Evolutionary conservation across 2,888 invertebrate species (phyloP).

Genomic region (Drosophila formosana): DNA sequence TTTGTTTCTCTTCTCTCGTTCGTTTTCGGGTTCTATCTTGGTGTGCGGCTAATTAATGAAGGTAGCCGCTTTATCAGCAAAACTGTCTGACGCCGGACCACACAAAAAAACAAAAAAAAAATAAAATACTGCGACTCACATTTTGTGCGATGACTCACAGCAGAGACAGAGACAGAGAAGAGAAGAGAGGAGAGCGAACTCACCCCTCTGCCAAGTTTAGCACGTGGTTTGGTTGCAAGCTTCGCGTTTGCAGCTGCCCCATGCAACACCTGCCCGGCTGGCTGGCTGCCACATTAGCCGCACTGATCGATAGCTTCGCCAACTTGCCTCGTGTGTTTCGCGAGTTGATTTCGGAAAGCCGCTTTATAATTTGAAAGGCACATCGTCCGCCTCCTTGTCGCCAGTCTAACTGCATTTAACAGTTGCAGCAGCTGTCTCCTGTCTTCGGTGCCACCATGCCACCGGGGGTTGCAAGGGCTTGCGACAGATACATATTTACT

Average conservation of each 20-base stretch:
- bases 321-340: slow-evolving; percentile 7
- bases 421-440: slow-evolving; percentile 44
- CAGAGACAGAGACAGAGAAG: slow-evolving; percentile 1
- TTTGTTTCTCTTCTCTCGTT: background rate
- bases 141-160: slow-evolving; percentile 46
- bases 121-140: slow-evolving; percentile 21
- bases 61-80: slow-evolving; percentile 62
- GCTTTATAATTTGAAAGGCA: slow-evolving; percentile 71
- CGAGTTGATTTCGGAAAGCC: slow-evolving; percentile 49
- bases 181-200: slow-evolving; percentile 1
- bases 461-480: slow-evolving; percentile 46
- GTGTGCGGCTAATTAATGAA: slow-evolving; percentile 77
- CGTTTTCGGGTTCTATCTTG: slow-evolving; percentile 12
- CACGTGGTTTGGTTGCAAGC: slow-evolving; percentile 51
- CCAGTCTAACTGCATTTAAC: slow-evolving; percentile 71
- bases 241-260: slow-evolving; percentile 42
- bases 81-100: slow-evolving; percentile 52
- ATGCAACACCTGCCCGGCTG: slow-evolving; percentile 51
- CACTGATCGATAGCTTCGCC: slow-evolving; percentile 67
- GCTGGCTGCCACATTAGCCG: slow-evolving; percentile 60
- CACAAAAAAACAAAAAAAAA: slow-evolving; percentile 20
- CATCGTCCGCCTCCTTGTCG: slow-evolving; percentile 31
- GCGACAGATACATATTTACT: slow-evolving; percentile 12
- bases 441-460: background rate
- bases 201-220: slow-evolving; percentile 29